Evolutionary conservation across 2,888 invertebrate genomes (phyloP).

Genomic region (Salticus scenicus): DNA sequence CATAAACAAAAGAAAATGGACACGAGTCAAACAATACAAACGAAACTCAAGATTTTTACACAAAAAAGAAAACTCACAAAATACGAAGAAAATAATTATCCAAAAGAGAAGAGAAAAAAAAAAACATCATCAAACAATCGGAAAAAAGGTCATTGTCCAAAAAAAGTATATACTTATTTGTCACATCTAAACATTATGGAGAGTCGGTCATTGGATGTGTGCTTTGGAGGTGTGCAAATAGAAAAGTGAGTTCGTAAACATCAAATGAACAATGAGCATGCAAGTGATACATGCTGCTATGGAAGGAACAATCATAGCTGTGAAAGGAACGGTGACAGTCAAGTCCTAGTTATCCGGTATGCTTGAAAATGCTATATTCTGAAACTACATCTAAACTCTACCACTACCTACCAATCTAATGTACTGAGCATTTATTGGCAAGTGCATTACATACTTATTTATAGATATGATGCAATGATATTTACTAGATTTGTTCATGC

Average conservation of each 20-base stretch:
- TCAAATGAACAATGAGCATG: slow-evolving; percentile 10
- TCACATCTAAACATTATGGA: slow-evolving; percentile 21
- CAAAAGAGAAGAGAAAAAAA: slow-evolving; percentile 56
- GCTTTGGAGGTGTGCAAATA: neutral
- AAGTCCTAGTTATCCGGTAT: neutral
- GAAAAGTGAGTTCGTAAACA: neutral
- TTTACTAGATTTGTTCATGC: too few relatives aligned
- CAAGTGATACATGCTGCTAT: slow-evolving; percentile 6
- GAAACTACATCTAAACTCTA: too few relatives aligned
- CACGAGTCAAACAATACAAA: slow-evolving; percentile 58
- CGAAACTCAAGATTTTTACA: slow-evolving; percentile 41
- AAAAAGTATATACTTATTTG: slow-evolving; percentile 33
- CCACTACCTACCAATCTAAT: too few relatives aligned
- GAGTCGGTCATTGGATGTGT: slow-evolving; percentile 4
- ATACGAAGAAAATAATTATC: slow-evolving; percentile 60
- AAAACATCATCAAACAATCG: slow-evolving; percentile 44
- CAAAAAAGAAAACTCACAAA: slow-evolving; percentile 61
- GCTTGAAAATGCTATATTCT: too few relatives aligned
- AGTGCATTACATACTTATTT: too few relatives aligned
- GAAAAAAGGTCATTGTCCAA: slow-evolving; percentile 45
- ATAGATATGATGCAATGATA: too few relatives aligned
- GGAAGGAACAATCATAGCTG: neutral
- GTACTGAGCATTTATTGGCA: too few relatives aligned
- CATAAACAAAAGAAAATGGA: slow-evolving; percentile 39
- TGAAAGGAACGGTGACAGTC: neutral